Conservation (phyloP, 2,797 vertebrate genomes). For the Cossypha heuglini region DNA sequence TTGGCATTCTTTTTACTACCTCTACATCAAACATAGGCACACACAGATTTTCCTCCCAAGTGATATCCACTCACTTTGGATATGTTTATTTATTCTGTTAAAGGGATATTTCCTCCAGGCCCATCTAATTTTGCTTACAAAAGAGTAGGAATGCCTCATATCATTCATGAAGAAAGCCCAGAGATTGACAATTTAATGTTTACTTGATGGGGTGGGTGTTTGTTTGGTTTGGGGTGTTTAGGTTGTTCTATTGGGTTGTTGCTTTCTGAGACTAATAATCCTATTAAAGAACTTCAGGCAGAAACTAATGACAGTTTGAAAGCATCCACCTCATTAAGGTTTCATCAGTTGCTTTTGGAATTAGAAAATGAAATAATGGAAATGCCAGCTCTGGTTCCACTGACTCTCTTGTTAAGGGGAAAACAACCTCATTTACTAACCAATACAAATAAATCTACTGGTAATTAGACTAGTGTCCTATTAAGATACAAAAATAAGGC, state of each 20-base stretch:
- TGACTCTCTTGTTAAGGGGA: background rate
- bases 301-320: conserved; percentile 72
- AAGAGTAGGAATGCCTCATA: background rate
- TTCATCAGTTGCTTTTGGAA: conserved; percentile 72
- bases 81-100: background rate
- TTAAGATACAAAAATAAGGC: conserved; percentile 11
- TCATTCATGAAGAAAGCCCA: background rate
- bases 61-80: background rate
- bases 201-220: background rate
- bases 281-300: conserved; percentile 51
- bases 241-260: background rate
- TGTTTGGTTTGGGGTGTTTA: background rate
- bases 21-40: background rate
- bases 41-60: background rate
- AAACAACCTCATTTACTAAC: conserved; percentile 10
- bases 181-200: background rate
- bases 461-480: background rate
- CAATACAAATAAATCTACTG: conserved; percentile 33
- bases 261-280: conserved; percentile 24
- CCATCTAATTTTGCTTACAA: background rate
- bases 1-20: background rate
- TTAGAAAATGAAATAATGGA: conserved; percentile 71
- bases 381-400: background rate
- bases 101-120: background rate
- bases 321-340: conserved; percentile 66